phyloP scores from a whole-genome alignment of 2,797 vertebrate species.

The Sebastiscus tertius region DNA sequence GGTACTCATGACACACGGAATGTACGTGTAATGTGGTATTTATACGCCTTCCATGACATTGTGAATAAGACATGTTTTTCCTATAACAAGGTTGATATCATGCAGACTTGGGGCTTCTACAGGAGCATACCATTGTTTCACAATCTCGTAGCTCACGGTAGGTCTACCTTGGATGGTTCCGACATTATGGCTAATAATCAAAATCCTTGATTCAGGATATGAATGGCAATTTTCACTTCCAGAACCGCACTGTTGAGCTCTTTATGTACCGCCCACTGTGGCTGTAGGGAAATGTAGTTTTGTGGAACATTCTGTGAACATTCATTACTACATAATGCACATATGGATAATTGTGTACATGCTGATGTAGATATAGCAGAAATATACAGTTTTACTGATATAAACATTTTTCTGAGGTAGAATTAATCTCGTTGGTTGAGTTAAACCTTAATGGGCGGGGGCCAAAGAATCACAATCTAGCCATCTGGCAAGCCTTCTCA shows the following conservation, averaged over 20 bases:
- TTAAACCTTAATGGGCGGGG: neutral
- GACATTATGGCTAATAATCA: neutral
- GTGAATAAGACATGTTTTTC: neutral
- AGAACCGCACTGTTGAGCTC: neutral
- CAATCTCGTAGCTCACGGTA: neutral
- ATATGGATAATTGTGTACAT: neutral
- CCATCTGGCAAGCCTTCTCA: neutral
- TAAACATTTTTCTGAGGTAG: neutral
- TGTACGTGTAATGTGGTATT: too few species aligned
- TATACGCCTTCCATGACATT: neutral
- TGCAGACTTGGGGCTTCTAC: too few species aligned
- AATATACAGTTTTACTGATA: neutral
- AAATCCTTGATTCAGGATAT: neutral
- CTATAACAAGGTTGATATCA: too few species aligned
- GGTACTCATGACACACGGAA: too few species aligned
- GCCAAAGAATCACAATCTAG: neutral
- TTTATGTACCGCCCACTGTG: neutral
- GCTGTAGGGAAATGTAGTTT: slow-evolving; percentile 26
- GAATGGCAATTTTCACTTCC: neutral
- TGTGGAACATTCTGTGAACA: slow-evolving; percentile 6
- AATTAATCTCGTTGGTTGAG: neutral
- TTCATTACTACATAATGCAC: neutral
- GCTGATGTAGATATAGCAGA: rapidly evolving
- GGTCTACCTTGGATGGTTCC: neutral
- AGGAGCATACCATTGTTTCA: neutral